A percentile compares a stretch with the other conserved stretches of the same genome.
Evolutionary conservation across 1,140 invertebrate genomes (phyloP).

Genomic region (Lasioglossum baleicum): DNA sequence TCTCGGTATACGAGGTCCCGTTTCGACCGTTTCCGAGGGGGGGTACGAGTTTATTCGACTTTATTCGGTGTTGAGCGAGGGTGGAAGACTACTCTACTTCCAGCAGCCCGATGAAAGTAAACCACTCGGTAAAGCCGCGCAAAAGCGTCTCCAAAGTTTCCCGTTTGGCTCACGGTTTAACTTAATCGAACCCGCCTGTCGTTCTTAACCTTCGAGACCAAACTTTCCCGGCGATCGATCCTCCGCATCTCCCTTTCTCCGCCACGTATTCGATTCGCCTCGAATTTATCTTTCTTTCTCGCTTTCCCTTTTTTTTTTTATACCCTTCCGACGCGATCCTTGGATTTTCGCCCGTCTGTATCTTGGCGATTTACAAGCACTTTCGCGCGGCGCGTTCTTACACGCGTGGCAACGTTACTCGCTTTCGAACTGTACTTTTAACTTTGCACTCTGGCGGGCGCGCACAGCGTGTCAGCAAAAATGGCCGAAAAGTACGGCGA

Average conservation of each 20-base stretch:
- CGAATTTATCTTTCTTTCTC: neutral
- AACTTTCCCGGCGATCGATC: constrained; percentile 3
- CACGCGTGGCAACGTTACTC: neutral
- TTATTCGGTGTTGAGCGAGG: constrained; percentile 2
- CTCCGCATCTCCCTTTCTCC: too few species aligned
- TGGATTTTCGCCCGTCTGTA: too few species aligned
- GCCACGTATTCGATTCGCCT: too few species aligned
- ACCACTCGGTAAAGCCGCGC: constrained; percentile 33
- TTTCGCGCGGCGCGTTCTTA: too few species aligned
- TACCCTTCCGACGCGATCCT: too few species aligned
- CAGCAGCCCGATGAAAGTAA: constrained; percentile 34
- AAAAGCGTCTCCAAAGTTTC: constrained; percentile 48
- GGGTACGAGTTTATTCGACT: constrained; percentile 45
- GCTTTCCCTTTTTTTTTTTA: too few species aligned
- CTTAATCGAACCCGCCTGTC: constrained; percentile 31
- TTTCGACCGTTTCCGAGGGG: too few species aligned
- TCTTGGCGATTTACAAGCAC: too few species aligned
- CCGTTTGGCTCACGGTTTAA: constrained; percentile 19
- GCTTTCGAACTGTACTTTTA: too few species aligned
- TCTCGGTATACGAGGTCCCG: constrained; percentile 35
- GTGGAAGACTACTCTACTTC: too few species aligned
- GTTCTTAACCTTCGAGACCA: constrained; percentile 39
- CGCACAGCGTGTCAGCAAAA: neutral
- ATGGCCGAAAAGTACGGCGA: neutral
- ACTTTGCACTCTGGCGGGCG: too few species aligned